A percentile compares a stretch with the other conserved stretches of the same genome.
Evolutionary conservation across 2,113 vertebrate species (phyloP).

Genomic region (Hemiprocne comata): DNA sequence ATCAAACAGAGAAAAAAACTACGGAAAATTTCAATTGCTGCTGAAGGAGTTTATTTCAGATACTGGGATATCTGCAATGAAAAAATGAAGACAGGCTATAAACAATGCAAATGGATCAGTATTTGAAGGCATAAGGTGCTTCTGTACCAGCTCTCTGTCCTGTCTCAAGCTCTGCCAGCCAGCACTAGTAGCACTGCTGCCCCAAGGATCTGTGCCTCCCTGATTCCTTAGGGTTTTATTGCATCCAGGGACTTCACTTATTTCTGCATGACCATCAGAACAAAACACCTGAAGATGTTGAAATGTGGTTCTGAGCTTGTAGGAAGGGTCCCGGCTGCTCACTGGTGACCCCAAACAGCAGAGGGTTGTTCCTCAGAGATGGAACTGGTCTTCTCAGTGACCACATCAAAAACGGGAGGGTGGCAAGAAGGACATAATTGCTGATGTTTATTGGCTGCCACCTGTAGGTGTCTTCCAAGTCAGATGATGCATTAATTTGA

Average conservation of each 20-base stretch:
- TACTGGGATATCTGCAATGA: background rate
- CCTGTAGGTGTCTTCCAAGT: background rate
- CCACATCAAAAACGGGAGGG: background rate
- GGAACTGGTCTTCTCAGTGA: background rate
- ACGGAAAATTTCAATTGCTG: background rate
- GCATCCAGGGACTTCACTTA: background rate
- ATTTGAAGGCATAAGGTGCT: background rate
- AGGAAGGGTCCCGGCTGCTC: background rate
- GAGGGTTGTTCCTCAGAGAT: background rate
- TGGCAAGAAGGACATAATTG: background rate
- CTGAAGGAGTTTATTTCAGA: background rate
- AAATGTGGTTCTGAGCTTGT: background rate
- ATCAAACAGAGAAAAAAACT: background rate
- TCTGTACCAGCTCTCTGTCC: background rate
- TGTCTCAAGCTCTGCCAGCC: background rate
- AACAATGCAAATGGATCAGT: background rate
- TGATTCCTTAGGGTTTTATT: background rate
- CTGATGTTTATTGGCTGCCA: background rate
- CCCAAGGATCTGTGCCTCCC: background rate
- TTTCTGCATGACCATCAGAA: background rate
- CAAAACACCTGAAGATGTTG: background rate
- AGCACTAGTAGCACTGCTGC: background rate
- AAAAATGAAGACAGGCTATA: background rate
- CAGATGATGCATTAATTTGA: background rate
- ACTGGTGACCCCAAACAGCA: rapidly evolving